Base-by-base conservation (phyloP, 2,113 vertebrate genomes). In the Litocranius walleri region DNA sequence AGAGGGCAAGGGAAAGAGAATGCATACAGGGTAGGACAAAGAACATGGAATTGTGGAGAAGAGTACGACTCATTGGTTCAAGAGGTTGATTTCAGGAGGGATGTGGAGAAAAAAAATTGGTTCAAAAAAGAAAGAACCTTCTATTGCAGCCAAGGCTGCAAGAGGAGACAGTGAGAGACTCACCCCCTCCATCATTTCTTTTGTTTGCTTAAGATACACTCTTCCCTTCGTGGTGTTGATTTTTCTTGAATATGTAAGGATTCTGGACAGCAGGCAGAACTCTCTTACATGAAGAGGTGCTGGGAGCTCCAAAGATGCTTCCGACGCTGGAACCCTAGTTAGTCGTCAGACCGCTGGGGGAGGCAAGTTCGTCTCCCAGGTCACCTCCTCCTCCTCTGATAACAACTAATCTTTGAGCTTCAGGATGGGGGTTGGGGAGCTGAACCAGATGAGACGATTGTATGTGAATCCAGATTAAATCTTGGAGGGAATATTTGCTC, bases 401-500 rank as follows among this genome's bases (percentile, higher is more conserved):
- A 96, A 98, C 96, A 57, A 40, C 14, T 45, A 57, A 95, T 86
- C 97, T 98, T 97, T 98, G 80, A 95, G 83, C 97, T 98, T 97
- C 90, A 62, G 78, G 84, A 33, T 92, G 25, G 52, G 54, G 57
- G 13, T 62, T 86, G 90, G 19, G 8, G n/a, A 61, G 6, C 17
- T 97, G 96, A 98, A 92, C 56, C 57, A 96, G 92, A 96, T 96
- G 97, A 98, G 90, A 97, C 98, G 97, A 98, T 97, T 98, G 97
- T 96, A 96, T 94, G 71, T 91, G 98, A 98, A 98, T 98, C 98
- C 98, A 98, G 98, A 98, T 98, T 97, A 98, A 98, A 97, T 91
- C 98, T 97, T 93, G 95, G 96, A 98, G 98, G 97, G 98, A 98
- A 98, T 91, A 81, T 97, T 97, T 97, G 96, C 93, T 98, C 98